Evolutionary conservation across 2,888 invertebrate species (phyloP).

Genomic region (Apoda limacodes): DNA sequence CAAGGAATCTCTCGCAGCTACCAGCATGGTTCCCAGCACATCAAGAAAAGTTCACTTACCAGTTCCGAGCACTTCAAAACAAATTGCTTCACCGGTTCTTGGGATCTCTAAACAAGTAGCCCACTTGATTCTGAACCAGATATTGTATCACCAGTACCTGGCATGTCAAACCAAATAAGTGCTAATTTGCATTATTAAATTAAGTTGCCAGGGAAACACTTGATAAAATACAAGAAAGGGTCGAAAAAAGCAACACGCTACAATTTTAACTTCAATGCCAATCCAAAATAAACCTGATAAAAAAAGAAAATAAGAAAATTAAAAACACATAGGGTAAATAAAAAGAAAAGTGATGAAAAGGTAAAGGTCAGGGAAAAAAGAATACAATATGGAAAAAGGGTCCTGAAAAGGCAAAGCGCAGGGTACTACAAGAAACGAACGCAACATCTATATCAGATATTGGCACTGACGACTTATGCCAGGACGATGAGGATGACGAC

Average conservation of each 20-base stretch:
- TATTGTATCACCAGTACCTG: constrained; percentile 15
- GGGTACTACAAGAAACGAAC: constrained; percentile 11
- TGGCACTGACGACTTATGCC: background rate
- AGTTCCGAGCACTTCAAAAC: constrained; percentile 18
- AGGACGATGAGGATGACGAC: constrained; percentile 5
- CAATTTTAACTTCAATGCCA: constrained; percentile 22
- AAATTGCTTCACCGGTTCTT: constrained; percentile 17
- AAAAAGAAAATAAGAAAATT: constrained; percentile 19
- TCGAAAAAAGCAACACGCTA: constrained; percentile 22
- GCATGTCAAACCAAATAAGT: constrained; percentile 11
- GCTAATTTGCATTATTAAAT: constrained; percentile 16
- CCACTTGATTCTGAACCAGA: constrained; percentile 17
- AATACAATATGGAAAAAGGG: constrained; percentile 12
- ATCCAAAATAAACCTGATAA: constrained; percentile 18
- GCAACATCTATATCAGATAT: constrained; percentile 8
- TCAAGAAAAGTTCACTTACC: constrained; percentile 21
- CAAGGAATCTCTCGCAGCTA: constrained; percentile 16
- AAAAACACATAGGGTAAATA: no score
- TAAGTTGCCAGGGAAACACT: constrained; percentile 13
- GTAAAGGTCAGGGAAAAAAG: constrained; percentile 13
- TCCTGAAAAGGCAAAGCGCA: constrained; percentile 13
- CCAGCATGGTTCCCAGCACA: constrained; percentile 22
- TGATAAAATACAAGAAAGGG: constrained; percentile 16
- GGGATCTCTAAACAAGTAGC: no score
- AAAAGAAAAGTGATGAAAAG: no score